These are phyloP conservation scores for Hystrix cristata DNA, from an alignment of 2,113 vertebrate genomes.

Conservation along the genomic window DNA sequence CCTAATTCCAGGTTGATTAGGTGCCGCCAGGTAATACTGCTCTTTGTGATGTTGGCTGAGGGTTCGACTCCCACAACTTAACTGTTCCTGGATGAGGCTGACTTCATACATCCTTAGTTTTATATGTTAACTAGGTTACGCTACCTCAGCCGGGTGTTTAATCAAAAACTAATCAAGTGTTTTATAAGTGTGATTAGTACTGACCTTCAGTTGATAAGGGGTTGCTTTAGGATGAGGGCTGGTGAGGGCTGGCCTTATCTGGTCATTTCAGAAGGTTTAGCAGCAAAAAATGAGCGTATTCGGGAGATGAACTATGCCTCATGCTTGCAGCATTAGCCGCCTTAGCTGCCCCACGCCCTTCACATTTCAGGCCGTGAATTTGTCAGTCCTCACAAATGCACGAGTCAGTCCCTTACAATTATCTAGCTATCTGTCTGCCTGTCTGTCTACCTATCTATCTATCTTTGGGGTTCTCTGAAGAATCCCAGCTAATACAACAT, in stretches of 20 bases:
- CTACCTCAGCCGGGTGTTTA: not conserved
- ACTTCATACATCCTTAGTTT: not conserved
- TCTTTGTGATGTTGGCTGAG: not conserved
- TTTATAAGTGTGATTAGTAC: not conserved
- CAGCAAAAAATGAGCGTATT: not conserved
- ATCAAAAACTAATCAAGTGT: not conserved
- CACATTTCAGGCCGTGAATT: not conserved
- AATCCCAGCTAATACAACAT: not conserved
- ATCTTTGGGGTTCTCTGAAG: not conserved
- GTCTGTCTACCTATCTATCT: not conserved
- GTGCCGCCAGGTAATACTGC: not conserved
- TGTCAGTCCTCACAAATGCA: not conserved
- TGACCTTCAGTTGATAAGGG: not conserved
- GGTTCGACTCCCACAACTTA: not conserved
- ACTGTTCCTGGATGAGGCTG: not conserved
- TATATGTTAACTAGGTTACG: not conserved
- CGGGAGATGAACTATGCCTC: not conserved
- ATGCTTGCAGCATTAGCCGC: not conserved
- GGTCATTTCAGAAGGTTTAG: not conserved
- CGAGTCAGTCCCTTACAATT: not conserved
- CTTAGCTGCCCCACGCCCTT: not conserved
- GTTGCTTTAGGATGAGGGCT: not conserved
- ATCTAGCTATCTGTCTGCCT: not conserved
- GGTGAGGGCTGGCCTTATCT: not conserved
- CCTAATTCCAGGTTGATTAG: not conserved